These are phyloP conservation scores for Knipowitschia caucasica DNA, from an alignment of 2,797 vertebrate genomes.

Conservation along the genomic window DNA sequence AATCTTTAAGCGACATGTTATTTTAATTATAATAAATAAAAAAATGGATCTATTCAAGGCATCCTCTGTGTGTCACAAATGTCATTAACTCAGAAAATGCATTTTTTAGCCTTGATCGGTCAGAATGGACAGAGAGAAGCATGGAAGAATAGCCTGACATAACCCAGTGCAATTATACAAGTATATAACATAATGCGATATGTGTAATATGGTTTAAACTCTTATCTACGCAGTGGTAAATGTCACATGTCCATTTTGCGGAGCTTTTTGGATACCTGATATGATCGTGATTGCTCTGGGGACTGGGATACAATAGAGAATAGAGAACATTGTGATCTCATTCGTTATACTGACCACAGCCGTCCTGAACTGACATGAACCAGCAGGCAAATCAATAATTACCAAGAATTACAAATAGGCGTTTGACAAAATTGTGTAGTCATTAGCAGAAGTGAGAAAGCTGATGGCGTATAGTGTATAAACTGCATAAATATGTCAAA, in stretches of 20 bases:
- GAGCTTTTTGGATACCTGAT: slow-evolving; percentile 1
- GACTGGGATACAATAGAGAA: not conserved
- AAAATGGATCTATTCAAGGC: not conserved
- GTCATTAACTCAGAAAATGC: too few relatives aligned
- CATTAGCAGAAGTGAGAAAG: not conserved
- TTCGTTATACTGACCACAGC: slow-evolving; percentile 3
- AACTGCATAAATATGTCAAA: too few relatives aligned
- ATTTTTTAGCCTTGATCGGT: not conserved
- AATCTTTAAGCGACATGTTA: too few relatives aligned
- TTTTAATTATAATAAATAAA: too few relatives aligned
- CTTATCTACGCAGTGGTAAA: not conserved
- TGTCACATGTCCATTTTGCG: not conserved
- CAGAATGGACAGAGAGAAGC: too few relatives aligned
- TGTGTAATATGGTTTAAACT: not conserved
- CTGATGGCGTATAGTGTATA: not conserved
- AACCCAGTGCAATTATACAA: not conserved
- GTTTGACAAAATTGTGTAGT: not conserved
- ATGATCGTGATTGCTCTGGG: not conserved
- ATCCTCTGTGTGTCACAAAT: too few relatives aligned
- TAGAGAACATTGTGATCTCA: slow-evolving; percentile 7
- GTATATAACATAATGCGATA: slow-evolving; percentile 2
- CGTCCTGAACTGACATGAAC: not conserved
- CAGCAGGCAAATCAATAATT: slow-evolving; percentile 15
- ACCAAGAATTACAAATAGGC: too few relatives aligned
- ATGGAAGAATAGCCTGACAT: too few relatives aligned